These are phyloP conservation scores for Diadromus collaris DNA, from an alignment of 2,888 invertebrate species.

Conservation along the genomic window DNA sequence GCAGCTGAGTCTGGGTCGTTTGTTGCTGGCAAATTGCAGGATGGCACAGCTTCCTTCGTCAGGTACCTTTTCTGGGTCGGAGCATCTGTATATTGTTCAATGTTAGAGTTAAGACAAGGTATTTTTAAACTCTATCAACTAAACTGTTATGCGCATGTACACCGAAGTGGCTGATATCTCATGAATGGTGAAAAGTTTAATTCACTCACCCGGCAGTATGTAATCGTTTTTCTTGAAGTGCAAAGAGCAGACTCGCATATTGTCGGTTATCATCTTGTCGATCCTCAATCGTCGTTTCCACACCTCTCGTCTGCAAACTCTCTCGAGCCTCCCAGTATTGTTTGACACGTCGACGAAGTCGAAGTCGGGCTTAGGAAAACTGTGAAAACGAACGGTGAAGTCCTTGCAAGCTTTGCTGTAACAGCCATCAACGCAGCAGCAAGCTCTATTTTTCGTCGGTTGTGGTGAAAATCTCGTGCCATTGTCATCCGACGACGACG, in stretches of 20 bases:
- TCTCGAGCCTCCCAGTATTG: constrained; percentile 1
- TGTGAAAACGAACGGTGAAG: constrained; percentile 36
- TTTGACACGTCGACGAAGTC: constrained; percentile 36
- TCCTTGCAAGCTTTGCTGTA: constrained; percentile 36
- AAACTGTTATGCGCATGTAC: neutral
- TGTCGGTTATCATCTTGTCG: constrained; percentile 18
- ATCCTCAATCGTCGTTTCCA: constrained; percentile 23
- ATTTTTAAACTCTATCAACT: too few relatives aligned
- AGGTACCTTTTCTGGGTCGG: constrained; percentile 8
- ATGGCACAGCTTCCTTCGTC: constrained; percentile 25
- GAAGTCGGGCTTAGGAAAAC: constrained; percentile 38
- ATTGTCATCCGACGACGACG: neutral
- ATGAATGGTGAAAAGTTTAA: neutral
- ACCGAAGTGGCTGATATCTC: neutral
- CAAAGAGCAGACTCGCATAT: constrained; percentile 49
- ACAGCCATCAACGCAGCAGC: constrained; percentile 43
- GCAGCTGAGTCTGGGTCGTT: neutral
- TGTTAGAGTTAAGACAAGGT: neutral
- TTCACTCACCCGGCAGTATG: constrained; percentile 41
- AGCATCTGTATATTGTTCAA: constrained; percentile 7
- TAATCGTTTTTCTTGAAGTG: constrained; percentile 48
- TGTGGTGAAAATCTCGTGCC: constrained; percentile 47
- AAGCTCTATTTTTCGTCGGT: constrained; percentile 18
- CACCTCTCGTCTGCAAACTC: constrained; percentile 17
- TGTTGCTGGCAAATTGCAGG: constrained; percentile 5